Base-by-base conservation (phyloP, 2,797 vertebrate genomes). In the Enteromius treurensis region DNA sequence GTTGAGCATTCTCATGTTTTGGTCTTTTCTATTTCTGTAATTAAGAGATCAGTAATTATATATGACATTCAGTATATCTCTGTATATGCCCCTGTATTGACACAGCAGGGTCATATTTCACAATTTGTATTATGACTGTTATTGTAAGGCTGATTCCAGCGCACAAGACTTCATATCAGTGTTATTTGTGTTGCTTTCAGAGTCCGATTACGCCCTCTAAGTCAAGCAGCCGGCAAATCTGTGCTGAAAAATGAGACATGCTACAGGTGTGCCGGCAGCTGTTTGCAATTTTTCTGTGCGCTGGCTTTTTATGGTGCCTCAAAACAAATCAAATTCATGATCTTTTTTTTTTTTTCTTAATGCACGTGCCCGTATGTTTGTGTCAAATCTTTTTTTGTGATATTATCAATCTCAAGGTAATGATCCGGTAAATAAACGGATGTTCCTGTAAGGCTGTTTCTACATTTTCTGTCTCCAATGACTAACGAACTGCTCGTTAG, bases 331-430 rank as follows among this genome's bases (percentile, higher is more conserved):
- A 78, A 81, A 87, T 88, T 85, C 87, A 91, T 89, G 88, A 69
- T 80, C 65, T n/a, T 81, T 80, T 82, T 87, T 81, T 82, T 87
- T 89, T 90, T 86, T 55, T 83, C 87, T 80, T 47, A 82, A 84
- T 82, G 67, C 5, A 51, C 58, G 47, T 55, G 69, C 82, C 21
- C 77, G 77, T 77, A 70, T 62, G 69, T 81, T 75, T 45, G 49
- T 34, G 58, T 77, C 88, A 65, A 82, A 88, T 82, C 86, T 86
- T 88, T 85, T 86, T 87, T 82, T 87, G 81, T 84, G 79, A 88
- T 90, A 92, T 92, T 91, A 95, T 93, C 91, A 93, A 93, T 94
- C 91, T 93, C 90, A 75, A 79, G 91, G 90, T 91, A 93, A 92
- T 91, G 92, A 92, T 91, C 90, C 90, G 87, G 92, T 89, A 90